Evolutionary conservation across 30 jellyfish, hydroid and myxozoan species (phyloP).

Genomic region (Hydra vulgaris): DNA sequence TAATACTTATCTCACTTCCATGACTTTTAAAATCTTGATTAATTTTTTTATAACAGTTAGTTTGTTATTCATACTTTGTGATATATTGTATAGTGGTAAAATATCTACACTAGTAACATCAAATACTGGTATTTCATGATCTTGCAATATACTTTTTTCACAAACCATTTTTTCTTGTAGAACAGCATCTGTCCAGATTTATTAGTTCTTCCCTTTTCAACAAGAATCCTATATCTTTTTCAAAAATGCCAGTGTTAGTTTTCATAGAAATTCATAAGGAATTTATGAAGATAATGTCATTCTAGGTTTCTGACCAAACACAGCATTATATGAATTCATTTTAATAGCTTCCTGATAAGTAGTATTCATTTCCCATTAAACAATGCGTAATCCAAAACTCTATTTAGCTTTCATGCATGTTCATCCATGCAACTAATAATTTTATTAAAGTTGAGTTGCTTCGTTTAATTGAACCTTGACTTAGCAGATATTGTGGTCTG

Average conservation of each 20-base stretch:
- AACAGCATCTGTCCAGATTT: background rate
- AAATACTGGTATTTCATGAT: no score
- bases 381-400: background rate
- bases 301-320: background rate
- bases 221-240: background rate
- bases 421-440: background rate
- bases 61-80: no score
- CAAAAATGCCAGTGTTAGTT: background rate
- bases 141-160: no score
- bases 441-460: background rate
- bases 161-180: no score
- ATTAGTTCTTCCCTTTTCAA: background rate
- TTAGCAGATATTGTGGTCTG: background rate
- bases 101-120: no score
- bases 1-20: no score
- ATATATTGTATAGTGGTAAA: no score
- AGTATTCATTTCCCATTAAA: background rate
- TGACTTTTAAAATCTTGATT: no score
- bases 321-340: background rate
- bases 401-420: background rate
- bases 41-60: no score
- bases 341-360: background rate
- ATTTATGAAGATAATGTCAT: background rate
- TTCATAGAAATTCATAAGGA: background rate
- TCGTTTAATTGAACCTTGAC: background rate